Evolutionary conservation across 1,140 invertebrate species (phyloP), one percentile per base, ranked within the genome.

Genomic region (Teleopsis dalmanni): DNA sequence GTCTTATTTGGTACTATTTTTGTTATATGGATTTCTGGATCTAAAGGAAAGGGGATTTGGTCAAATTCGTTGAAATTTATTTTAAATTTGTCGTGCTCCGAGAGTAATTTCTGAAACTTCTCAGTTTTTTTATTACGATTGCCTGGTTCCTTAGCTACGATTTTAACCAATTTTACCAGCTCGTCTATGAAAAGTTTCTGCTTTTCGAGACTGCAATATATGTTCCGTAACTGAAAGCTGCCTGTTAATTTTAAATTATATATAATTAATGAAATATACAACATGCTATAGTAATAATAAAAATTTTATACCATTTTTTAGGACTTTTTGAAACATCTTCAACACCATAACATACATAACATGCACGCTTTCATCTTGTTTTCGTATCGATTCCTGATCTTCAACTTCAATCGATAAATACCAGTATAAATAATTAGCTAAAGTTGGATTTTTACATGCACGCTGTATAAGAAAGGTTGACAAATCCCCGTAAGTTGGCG

Each of bases 351-450:
- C 73, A 64, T 96, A 97, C 89, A 96, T 94, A 57, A 87, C 81
- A 31, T 83, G 75, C 0, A 87, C 80, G 42, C 79, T 78, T 33
- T 78, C 78, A 64, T 90, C 87, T 73, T 86, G 81, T 66, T 87
- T 87, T 41, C 79, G 75, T 37, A 78, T 73, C 4, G 80, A 75
- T 36, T 78, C 79, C 50, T 78, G 77, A 65, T 92, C 87, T 71
- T 95, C 92, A 70, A 91, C 92, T 73, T 98, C 94, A 33, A 95
- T 89, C 19, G 85, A 78, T 35, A 98, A 73, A 75, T 95, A 96
- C 95, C 95, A 99, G 72, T 92, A 98, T 56, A 99, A 85, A 73
- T 96, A 98, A 75, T 97, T 98, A 34, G 93, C 92, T 38, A 98
- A 70, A 18, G 81, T 85, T 23, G 83, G 81, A 76, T 98, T 95